Conservation (phyloP, 2,888 invertebrate species). For the Drosophila neotestacea region DNA sequence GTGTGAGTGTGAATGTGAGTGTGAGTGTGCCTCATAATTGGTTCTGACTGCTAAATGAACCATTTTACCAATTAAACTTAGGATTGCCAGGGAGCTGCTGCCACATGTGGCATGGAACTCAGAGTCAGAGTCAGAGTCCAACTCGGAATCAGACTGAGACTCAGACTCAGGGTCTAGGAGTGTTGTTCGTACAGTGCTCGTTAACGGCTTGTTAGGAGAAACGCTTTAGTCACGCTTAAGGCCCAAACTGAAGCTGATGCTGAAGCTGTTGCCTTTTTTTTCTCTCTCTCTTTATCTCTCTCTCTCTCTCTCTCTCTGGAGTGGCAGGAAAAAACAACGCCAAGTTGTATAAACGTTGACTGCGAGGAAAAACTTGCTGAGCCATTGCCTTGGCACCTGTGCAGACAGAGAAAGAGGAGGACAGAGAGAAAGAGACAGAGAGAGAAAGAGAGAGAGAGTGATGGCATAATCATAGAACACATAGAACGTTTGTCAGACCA, state of each 20-base stretch:
- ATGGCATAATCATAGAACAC: slow-evolving; percentile 9
- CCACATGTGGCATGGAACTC: slow-evolving; percentile 41
- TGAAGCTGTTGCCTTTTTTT: slow-evolving; percentile 6
- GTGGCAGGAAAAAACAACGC: slow-evolving; percentile 60
- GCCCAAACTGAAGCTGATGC: slow-evolving; percentile 13
- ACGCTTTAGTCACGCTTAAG: slow-evolving; percentile 77
- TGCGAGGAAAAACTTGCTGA: slow-evolving; percentile 64
- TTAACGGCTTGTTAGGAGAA: slow-evolving; percentile 72
- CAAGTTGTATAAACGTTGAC: slow-evolving; percentile 41
- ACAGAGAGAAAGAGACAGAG: background rate
- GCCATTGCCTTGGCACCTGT: slow-evolving; percentile 66
- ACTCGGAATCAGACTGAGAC: background rate
- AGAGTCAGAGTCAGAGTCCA: background rate
- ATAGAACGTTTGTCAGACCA: slow-evolving; percentile 9
- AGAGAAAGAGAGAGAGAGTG: background rate
- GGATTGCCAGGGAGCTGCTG: slow-evolving; percentile 69
- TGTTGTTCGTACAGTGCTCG: slow-evolving; percentile 52
- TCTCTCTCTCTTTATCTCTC: background rate
- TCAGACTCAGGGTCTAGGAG: slow-evolving; percentile 10
- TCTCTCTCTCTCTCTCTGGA: slow-evolving; percentile 1
- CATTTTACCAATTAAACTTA: slow-evolving; percentile 81
- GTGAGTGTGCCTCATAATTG: slow-evolving; percentile 61
- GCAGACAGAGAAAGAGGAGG: slow-evolving; percentile 5
- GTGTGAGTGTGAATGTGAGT: slow-evolving; percentile 18
- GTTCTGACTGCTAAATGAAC: slow-evolving; percentile 82